Evolutionary conservation across 2,888 invertebrate genomes (phyloP).

Genomic region (Pseudococcus jackbeardsleyi): DNA sequence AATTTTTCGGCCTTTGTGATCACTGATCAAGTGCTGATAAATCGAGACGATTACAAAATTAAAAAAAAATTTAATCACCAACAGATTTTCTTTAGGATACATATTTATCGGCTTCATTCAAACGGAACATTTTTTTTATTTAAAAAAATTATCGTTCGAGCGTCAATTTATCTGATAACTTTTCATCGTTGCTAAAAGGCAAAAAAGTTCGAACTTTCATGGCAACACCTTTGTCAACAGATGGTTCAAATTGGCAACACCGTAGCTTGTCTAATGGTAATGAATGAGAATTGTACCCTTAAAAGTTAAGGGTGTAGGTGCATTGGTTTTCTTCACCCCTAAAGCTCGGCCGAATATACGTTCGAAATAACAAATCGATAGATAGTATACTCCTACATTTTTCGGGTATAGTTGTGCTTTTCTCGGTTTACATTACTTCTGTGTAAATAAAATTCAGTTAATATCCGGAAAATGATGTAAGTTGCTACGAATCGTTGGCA

Average conservation of each 20-base stretch:
- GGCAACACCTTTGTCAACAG: slow-evolving; percentile 44
- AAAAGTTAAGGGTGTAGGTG: slow-evolving; percentile 54
- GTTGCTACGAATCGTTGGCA: background rate
- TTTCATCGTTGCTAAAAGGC: background rate
- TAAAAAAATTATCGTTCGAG: background rate
- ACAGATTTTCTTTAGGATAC: background rate
- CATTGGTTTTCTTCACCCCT: slow-evolving; percentile 46
- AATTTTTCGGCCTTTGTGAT: background rate
- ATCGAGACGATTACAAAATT: background rate
- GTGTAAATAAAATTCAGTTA: background rate
- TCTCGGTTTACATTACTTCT: background rate
- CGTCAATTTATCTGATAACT: background rate
- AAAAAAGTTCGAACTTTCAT: slow-evolving; percentile 26
- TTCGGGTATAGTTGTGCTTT: slow-evolving; percentile 27
- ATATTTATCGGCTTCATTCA: background rate
- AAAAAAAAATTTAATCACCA: background rate
- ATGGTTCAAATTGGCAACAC: slow-evolving; percentile 40
- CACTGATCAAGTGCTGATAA: background rate
- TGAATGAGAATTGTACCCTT: slow-evolving; percentile 44
- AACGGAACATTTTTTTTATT: background rate
- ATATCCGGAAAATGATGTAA: background rate
- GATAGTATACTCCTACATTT: background rate
- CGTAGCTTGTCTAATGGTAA: slow-evolving; percentile 36
- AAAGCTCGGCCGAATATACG: background rate
- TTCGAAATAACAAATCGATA: slow-evolving; percentile 48